A percentile compares a stretch with the other conserved stretches of the same genome.
These are phyloP conservation scores for Malurus melanocephalus DNA, from an alignment of 2,113 vertebrate genomes.

Conservation along the genomic window DNA sequence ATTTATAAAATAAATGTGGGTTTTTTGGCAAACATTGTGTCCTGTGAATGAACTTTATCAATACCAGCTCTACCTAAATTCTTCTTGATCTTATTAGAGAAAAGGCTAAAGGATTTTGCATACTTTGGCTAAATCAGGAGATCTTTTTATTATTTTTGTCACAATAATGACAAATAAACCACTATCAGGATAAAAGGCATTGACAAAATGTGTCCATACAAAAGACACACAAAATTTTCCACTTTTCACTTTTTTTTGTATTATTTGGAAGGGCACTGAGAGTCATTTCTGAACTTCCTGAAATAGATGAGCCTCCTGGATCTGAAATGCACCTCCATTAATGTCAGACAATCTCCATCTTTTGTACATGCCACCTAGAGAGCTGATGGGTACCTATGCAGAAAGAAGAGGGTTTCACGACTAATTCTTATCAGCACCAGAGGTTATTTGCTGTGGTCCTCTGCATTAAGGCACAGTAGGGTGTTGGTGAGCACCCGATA, in stretches of 20 bases:
- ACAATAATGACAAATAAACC: background rate
- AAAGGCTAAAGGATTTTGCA: conserved; percentile 8
- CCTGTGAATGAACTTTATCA: background rate
- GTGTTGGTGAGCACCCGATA: background rate
- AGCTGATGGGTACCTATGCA: background rate
- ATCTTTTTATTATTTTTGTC: background rate
- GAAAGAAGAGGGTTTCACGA: background rate
- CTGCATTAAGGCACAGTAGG: background rate
- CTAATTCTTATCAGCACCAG: background rate
- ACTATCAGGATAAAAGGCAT: background rate
- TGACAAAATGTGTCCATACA: background rate
- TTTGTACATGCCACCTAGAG: background rate
- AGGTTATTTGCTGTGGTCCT: background rate
- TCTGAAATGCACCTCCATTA: background rate
- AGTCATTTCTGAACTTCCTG: background rate
- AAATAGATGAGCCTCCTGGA: background rate
- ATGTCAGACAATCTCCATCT: background rate
- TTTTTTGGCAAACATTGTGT: conserved; percentile 13
- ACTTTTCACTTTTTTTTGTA: background rate
- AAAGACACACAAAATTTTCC: background rate
- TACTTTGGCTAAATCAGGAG: background rate
- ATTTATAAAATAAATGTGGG: conserved; percentile 21
- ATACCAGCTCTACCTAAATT: background rate
- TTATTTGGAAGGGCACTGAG: background rate
- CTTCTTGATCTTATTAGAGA: background rate